Evolutionary conservation across 2,113 vertebrate genomes (phyloP).

Genomic region (Ptyas mucosa): DNA sequence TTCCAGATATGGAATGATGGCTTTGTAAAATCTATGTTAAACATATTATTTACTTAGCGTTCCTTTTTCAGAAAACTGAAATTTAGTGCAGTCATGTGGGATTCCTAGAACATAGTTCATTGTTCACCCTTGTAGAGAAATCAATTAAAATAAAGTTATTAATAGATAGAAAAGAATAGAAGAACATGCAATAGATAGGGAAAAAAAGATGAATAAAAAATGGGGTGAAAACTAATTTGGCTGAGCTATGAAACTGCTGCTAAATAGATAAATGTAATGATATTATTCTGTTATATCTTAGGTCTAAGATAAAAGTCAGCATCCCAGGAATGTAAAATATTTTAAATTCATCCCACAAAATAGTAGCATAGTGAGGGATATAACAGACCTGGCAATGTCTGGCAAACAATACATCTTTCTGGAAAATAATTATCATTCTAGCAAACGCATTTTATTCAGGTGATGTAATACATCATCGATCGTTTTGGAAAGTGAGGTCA

Average conservation of each 20-base stretch:
- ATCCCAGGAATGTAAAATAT: not conserved
- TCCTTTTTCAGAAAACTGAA: not conserved
- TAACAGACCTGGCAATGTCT: not conserved
- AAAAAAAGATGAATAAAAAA: not conserved
- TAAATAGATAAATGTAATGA: not conserved
- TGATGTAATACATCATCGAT: not conserved
- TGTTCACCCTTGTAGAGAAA: not conserved
- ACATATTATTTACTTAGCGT: not conserved
- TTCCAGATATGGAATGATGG: not conserved
- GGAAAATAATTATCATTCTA: not conserved
- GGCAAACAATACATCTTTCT: not conserved
- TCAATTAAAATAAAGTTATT: not conserved
- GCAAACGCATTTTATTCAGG: not conserved
- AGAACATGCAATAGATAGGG: not conserved
- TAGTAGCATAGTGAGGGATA: not conserved
- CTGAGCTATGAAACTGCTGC: not conserved
- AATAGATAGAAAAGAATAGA: not conserved
- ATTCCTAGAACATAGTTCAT: not conserved
- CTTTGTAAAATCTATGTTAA: not conserved
- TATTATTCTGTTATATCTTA: not conserved
- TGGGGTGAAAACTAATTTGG: not conserved
- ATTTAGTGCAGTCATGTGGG: not conserved
- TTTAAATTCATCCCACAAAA: not conserved
- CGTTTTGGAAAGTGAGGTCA: not conserved
- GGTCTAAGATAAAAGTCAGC: not conserved